These are phyloP conservation scores for Lytechinus variegatus DNA, from an alignment of 35 echinoderm and acorn worm species.

Conservation along the genomic window DNA sequence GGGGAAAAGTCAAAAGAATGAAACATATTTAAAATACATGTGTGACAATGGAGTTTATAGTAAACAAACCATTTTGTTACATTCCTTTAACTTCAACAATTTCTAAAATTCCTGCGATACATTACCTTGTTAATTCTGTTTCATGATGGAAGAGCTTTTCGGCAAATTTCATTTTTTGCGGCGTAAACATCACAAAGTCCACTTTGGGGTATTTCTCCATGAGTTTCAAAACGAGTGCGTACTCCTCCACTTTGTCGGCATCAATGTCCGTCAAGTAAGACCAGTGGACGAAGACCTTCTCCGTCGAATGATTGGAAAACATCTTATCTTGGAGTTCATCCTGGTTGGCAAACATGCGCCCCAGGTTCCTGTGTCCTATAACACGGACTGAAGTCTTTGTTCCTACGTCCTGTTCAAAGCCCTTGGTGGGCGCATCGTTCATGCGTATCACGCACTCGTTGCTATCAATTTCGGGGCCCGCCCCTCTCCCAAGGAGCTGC, in stretches of 20 bases:
- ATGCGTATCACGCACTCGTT: conserved; percentile 87
- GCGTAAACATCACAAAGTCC: conserved; percentile 88
- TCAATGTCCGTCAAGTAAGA: conserved; percentile 82
- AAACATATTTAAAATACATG: too few species aligned
- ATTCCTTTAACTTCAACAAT: not conserved
- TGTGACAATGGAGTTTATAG: too few species aligned
- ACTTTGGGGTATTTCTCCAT: conserved; percentile 73
- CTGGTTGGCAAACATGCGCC: conserved; percentile 69
- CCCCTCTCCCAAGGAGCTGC: conserved; percentile 70
- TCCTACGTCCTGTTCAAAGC: conserved; percentile 83
- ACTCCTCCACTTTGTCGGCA: conserved; percentile 54
- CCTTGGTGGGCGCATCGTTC: conserved; percentile 86
- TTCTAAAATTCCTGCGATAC: not conserved
- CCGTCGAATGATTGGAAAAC: conserved; percentile 66
- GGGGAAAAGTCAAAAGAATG: too few species aligned
- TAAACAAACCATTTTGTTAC: too few species aligned
- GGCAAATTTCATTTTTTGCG: conserved; percentile 81
- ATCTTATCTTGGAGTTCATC: conserved; percentile 57
- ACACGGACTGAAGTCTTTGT: conserved; percentile 74
- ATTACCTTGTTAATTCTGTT: conserved; percentile 90
- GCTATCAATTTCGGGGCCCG: conserved; percentile 85
- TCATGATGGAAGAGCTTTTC: conserved; percentile 90
- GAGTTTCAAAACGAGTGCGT: conserved; percentile 68
- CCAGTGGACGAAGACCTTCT: conserved; percentile 81
- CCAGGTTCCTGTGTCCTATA: conserved; percentile 72